A percentile compares a stretch with the other conserved stretches of the same genome.
These are phyloP conservation scores for Falco biarmicus DNA, from an alignment of 2,797 vertebrate genomes.

Conservation along the genomic window DNA sequence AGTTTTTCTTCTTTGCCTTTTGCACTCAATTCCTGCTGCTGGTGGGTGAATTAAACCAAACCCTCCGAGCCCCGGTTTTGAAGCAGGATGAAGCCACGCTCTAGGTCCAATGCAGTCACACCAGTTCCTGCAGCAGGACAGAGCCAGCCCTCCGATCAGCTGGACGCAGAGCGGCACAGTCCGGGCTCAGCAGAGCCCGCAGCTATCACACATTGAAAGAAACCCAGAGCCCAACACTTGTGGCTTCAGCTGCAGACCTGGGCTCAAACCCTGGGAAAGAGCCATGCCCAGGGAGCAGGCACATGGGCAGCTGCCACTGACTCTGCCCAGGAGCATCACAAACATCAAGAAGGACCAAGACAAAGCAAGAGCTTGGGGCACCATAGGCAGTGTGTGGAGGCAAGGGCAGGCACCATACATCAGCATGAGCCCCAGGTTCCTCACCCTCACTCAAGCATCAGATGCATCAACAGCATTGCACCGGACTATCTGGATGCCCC, in stretches of 20 bases:
- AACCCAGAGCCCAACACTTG: background rate
- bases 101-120: background rate
- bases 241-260: background rate
- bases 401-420: background rate
- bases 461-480: background rate
- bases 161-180: accelerated
- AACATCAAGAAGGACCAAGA: background rate
- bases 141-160: background rate
- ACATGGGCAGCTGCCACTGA: accelerated
- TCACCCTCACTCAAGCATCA: accelerated
- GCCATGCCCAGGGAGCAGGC: background rate
- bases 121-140: background rate
- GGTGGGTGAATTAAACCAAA: background rate
- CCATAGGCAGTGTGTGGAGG: accelerated
- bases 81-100: accelerated
- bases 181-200: background rate
- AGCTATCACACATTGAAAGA: accelerated
- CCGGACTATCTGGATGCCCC: background rate
- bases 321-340: background rate
- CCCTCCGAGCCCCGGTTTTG: background rate
- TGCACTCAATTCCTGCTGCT: background rate
- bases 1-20: background rate
- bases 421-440: background rate
- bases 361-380: background rate
- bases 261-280: background rate